phyloP scores from a whole-genome alignment of 1,140 invertebrate species.

The Leptinotarsa texana region DNA sequence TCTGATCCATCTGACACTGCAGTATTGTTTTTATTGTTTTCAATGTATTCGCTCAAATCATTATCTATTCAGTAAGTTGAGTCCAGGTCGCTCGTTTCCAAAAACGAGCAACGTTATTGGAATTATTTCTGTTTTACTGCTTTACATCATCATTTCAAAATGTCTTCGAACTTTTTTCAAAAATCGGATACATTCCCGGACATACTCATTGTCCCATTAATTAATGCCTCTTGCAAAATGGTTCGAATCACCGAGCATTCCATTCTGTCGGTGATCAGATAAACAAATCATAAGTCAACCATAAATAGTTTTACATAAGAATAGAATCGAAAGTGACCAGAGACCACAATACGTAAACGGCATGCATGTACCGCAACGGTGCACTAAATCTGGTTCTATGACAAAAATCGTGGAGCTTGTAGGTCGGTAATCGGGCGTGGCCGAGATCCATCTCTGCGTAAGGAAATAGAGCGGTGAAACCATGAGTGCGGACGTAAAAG shows the following conservation, averaged over 20 bases:
- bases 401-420: conserved; percentile 43
- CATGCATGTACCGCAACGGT: conserved; percentile 38
- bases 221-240: neutral
- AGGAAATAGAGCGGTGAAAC: conserved; percentile 24
- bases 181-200: too few relatives aligned
- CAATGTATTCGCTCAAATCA: too few relatives aligned
- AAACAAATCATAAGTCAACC: conserved; percentile 26
- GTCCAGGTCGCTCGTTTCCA: too few relatives aligned
- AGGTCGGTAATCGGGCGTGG: conserved; percentile 47
- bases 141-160: too few relatives aligned
- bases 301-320: conserved; percentile 26
- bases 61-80: too few relatives aligned
- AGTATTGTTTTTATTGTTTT: too few relatives aligned
- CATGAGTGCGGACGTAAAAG: neutral
- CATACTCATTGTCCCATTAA: neutral
- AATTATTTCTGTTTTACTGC: too few relatives aligned
- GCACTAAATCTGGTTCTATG: conserved; percentile 42
- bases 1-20: too few relatives aligned
- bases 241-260: neutral
- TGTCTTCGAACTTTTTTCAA: too few relatives aligned
- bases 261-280: conserved; percentile 9
- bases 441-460: conserved; percentile 36
- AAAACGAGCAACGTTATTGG: too few relatives aligned
- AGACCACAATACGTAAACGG: conserved; percentile 30
- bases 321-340: conserved; percentile 37